Base-by-base conservation (phyloP, 2,888 invertebrate species). In the Drosophila formosana region DNA sequence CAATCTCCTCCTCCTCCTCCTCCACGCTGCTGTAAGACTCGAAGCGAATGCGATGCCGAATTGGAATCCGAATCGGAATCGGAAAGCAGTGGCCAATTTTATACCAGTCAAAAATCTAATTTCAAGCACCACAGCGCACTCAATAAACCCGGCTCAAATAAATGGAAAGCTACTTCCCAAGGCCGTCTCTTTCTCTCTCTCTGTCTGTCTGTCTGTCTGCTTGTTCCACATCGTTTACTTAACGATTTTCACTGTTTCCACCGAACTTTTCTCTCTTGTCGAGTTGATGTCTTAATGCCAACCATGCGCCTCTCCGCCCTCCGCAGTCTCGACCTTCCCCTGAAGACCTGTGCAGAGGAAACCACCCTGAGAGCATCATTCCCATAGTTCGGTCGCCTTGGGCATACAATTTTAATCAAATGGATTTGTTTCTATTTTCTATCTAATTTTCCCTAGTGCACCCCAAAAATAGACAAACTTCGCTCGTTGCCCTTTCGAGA, bases 51-150 rank as follows among this genome's bases (percentile, higher is more conserved):
- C 18, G 13, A 1, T 13, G 39, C 13, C 39, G 39, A 39, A 41
- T 41, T 56, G 68, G n/a, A 32, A 23, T 58, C 46, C 32, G 7
- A 50, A 25, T 45, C 13, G 26, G n/a, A 45, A 11, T 43, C 57
- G 9, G 9, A 45, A 18, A 53, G 50, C 61, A 46, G 52, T 64
- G 75, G 70, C 71, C 77, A 78, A 63, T 62, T 66, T 34, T 49
- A 9, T 49, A 41, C 23, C 57, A 55, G 78, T 71, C 69, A 75
- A 76, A 85, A 86, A 86, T 88, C 88, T 86, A 86, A 86, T 86
- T 86, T 86, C 85, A 86, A 86, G 85, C 89, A 86, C 81, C 86
- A 86, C 72, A 88, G 85, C 61, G 56, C 79, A 75, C 60, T 26
- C 58, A 34, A 50, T 39, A 56, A 66, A n/a, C 7, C 25, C 53